These are phyloP conservation scores for Spheniscus mendiculus DNA, from an alignment of 2,113 vertebrate species.

Conservation along the genomic window DNA sequence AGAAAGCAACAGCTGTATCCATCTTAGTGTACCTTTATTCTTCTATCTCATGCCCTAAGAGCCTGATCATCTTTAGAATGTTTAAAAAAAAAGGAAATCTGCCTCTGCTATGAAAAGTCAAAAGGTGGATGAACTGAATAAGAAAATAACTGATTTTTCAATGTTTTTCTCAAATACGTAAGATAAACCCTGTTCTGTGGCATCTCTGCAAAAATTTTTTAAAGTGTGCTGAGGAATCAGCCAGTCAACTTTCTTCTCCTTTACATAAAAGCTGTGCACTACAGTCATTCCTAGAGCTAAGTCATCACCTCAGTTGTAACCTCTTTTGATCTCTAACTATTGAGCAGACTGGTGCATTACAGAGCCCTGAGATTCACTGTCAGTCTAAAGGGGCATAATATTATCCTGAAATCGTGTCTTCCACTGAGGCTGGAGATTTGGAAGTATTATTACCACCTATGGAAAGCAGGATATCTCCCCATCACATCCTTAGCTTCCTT, in stretches of 20 bases:
- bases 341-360: not conserved
- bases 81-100: not conserved
- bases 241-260: not conserved
- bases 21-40: not conserved
- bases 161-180: not conserved
- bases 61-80: not conserved
- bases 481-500: not conserved
- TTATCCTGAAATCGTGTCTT: not conserved
- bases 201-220: not conserved
- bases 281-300: not conserved
- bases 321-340: not conserved
- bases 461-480: not conserved
- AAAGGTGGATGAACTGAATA: not conserved
- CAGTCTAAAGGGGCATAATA: not conserved
- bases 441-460: not conserved
- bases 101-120: not conserved
- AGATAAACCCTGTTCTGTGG: not conserved
- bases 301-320: not conserved
- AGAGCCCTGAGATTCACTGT: not conserved
- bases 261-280: not conserved
- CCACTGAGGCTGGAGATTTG: not conserved
- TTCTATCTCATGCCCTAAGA: not conserved
- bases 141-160: not conserved
- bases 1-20: not conserved
- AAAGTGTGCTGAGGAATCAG: not conserved